These are phyloP conservation scores for Clarias fuscus DNA, from an alignment of 2,797 vertebrate genomes.

Conservation along the genomic window DNA sequence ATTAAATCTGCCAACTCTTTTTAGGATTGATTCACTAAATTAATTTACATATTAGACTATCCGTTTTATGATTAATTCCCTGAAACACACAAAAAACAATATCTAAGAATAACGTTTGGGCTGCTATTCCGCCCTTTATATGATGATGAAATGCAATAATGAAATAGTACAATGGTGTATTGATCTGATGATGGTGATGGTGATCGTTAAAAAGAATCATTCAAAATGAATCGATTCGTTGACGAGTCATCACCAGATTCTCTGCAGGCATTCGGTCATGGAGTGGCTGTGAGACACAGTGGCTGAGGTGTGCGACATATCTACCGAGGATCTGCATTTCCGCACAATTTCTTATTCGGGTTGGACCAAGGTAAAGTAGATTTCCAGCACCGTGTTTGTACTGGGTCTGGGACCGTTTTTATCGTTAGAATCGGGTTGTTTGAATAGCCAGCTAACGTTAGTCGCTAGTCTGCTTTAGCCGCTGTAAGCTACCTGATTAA, in stretches of 20 bases:
- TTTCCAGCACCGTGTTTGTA: neutral
- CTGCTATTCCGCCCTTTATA: too few relatives aligned
- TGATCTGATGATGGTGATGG: neutral
- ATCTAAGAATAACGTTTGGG: too few relatives aligned
- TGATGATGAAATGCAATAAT: neutral
- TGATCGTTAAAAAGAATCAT: conserved; percentile 1
- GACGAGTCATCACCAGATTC: neutral
- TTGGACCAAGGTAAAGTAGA: conserved; percentile 30
- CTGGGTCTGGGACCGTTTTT: neutral
- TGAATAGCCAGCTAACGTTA: conserved; percentile 17
- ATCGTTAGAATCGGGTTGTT: neutral
- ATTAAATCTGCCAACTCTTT: neutral
- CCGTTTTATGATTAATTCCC: neutral
- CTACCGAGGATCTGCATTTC: neutral
- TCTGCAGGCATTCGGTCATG: conserved; percentile 42
- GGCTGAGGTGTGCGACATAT: conserved; percentile 16
- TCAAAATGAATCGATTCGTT: neutral
- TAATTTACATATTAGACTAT: neutral
- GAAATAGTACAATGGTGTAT: neutral
- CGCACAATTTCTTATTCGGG: neutral
- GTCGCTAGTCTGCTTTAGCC: conserved; percentile 17
- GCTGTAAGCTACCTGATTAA: neutral
- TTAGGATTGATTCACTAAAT: neutral
- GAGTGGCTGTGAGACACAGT: conserved; percentile 53
- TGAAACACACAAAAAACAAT: neutral